phyloP scores from a whole-genome alignment of 2,113 vertebrate genomes.

The Scopus umbretta region DNA sequence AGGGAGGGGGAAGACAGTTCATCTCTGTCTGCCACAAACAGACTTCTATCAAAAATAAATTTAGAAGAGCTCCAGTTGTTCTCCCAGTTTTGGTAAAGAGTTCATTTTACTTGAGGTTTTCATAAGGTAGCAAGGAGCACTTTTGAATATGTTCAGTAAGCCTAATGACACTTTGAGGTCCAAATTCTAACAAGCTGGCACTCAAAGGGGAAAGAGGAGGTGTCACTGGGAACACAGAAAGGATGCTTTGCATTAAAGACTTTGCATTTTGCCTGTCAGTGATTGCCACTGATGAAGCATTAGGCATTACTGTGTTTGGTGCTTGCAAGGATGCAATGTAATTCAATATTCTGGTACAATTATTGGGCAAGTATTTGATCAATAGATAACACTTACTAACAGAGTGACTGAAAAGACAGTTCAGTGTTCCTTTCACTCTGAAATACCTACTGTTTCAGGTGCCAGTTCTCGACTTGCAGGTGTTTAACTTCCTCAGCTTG shows the following conservation, averaged over 20 bases:
- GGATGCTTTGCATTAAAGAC: neutral
- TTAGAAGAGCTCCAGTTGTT: neutral
- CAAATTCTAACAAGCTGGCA: neutral
- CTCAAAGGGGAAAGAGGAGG: neutral
- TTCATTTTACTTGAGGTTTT: neutral
- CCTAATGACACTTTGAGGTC: neutral
- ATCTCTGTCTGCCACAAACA: slow-evolving; percentile 3
- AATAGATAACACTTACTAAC: neutral
- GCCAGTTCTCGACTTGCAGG: neutral
- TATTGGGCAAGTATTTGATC: neutral
- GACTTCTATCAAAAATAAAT: neutral
- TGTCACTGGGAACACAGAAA: neutral
- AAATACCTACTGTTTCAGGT: neutral
- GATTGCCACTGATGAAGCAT: neutral
- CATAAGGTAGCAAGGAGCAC: neutral
- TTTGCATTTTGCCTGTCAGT: neutral
- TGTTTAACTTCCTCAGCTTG: neutral
- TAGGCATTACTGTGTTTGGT: neutral
- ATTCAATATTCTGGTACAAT: neutral
- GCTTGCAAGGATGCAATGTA: neutral
- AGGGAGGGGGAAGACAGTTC: neutral
- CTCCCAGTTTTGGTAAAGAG: neutral
- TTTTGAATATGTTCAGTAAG: neutral
- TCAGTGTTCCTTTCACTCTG: neutral
- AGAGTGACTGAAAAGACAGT: neutral